Base-by-base conservation (phyloP, 1,140 invertebrate species). In the Cotesia vestalis region DNA sequence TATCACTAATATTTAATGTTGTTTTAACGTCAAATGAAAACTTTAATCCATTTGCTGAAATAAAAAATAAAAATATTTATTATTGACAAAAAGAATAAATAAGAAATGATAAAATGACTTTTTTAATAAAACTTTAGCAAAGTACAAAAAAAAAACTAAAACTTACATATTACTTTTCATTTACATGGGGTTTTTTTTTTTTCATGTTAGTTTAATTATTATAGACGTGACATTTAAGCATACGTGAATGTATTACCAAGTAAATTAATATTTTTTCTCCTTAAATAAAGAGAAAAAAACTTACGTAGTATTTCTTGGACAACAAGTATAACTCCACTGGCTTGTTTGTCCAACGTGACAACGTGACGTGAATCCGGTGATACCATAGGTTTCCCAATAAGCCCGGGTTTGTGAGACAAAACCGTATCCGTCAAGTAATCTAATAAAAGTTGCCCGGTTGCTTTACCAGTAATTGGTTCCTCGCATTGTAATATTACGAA, bases 11-110 rank as follows among this genome's bases (percentile, higher is more conserved):
- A 78, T 92, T 92, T 27, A 94, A 84, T 4, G 91, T 92, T 4
- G 93, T 94, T 82, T 92, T 93, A 17, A 94, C 92, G 79, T 94
- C 93, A 84, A 94, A 94, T 8, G 89, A 85, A 79, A 94, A 94
- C 74, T 90, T 88, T 36, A 94, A 78, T 61, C 91, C 92, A 74
- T 84, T 87, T 53, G 90, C 91, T 92, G 77, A 5, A 86, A 86
- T 71, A 71, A 27, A 27, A 27, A 27, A 27, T 27, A 27, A 27
- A 27, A 27, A 27, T 27, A 27, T 27, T 27, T 27, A 27, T 27
- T 27, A 27, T 57, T 20, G 12, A n/a, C 52, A 62, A 53, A 0
- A 40, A 35, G 66, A 73, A 62, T 60, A 53, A 27, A 53, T 36
- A 46, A 68, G 53, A 57, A 72, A 8, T 34, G 51, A 62, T 66